Percentiles rank a stretch among this genome's conserved stretches.
Evolutionary conservation across 2,113 vertebrate genomes (phyloP).

Genomic region (Callionymus lyra): DNA sequence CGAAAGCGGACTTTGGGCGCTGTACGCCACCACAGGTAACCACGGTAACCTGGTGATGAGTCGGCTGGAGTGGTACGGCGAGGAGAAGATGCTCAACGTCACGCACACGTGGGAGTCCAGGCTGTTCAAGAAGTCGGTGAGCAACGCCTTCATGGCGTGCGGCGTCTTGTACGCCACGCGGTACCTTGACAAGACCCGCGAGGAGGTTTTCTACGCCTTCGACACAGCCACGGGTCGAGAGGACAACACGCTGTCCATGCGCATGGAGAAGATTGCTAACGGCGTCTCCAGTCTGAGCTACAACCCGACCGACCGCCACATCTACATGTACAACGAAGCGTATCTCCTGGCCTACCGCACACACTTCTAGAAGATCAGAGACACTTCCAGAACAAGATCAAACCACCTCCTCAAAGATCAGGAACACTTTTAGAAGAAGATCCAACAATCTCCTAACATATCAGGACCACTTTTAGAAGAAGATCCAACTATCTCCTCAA

Average conservation of each 20-base stretch:
- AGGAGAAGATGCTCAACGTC: conserved; percentile 25
- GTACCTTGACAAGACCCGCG: conserved; percentile 36
- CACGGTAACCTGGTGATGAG: conserved; percentile 62
- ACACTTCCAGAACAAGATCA: too few species aligned
- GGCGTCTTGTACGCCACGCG: conserved; percentile 83
- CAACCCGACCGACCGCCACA: conserved; percentile 42
- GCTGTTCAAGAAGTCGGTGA: conserved; percentile 68
- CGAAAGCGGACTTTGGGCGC: conserved; percentile 60
- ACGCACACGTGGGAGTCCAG: conserved; percentile 76
- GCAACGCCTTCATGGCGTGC: conserved; percentile 81
- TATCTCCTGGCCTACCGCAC: conserved; percentile 56
- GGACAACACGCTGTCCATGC: conserved; percentile 45
- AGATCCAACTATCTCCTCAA: too few species aligned
- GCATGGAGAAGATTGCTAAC: conserved; percentile 49
- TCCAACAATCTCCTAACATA: too few species aligned
- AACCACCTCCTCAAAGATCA: too few species aligned
- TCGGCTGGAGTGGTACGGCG: conserved; percentile 28
- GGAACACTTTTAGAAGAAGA: too few species aligned
- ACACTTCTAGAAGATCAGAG: conserved; percentile 27
- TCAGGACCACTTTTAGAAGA: too few species aligned
- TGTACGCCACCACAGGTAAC: conserved; percentile 57
- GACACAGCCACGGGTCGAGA: conserved; percentile 70
- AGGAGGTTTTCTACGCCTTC: conserved; percentile 86
- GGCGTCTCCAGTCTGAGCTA: conserved; percentile 60
- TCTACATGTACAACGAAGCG: conserved; percentile 63